Percentiles rank a stretch among this genome's conserved stretches.
Conservation (phyloP, 2,888 invertebrate genomes). For the Hypselothyrea guttata region DNA sequence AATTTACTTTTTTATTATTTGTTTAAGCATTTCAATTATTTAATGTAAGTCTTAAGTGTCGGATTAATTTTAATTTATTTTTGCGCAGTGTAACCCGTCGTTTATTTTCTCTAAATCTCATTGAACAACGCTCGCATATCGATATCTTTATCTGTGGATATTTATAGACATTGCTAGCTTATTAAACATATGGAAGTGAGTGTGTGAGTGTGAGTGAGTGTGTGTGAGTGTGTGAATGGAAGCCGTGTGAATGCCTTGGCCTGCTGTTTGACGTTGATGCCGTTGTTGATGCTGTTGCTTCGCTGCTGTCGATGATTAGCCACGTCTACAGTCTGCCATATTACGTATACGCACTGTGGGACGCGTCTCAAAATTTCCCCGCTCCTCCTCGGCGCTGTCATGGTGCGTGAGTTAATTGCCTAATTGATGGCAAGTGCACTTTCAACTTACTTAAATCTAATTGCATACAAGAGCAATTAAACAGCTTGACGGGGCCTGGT, state of each 20-base stretch:
- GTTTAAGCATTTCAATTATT: too few relatives aligned
- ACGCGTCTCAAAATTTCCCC: neutral
- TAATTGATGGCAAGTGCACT: conserved; percentile 63
- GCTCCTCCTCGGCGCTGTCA: neutral
- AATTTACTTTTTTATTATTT: too few relatives aligned
- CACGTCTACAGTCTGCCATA: conserved; percentile 29
- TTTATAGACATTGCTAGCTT: conserved; percentile 18
- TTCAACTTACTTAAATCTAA: conserved; percentile 58
- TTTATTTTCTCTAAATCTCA: neutral
- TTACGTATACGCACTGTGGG: conserved; percentile 61
- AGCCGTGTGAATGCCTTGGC: conserved; percentile 41
- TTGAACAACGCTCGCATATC: conserved; percentile 19
- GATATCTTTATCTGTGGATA: conserved; percentile 30
- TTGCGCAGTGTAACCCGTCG: too few relatives aligned
- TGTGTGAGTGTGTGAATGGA: conserved; percentile 19
- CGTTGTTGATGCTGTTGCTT: conserved; percentile 38
- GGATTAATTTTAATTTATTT: too few relatives aligned
- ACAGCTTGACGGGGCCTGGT: conserved; percentile 56
- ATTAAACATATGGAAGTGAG: conserved; percentile 7
- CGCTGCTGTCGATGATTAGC: conserved; percentile 54
- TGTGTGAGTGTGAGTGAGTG: neutral
- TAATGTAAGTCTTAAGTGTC: too few relatives aligned
- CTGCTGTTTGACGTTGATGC: conserved; percentile 54
- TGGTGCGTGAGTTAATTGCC: conserved; percentile 35
- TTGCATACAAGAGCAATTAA: conserved; percentile 72